These are phyloP conservation scores for Onthophagus sagittarius DNA, from an alignment of 2,888 invertebrate species.

Conservation along the genomic window DNA sequence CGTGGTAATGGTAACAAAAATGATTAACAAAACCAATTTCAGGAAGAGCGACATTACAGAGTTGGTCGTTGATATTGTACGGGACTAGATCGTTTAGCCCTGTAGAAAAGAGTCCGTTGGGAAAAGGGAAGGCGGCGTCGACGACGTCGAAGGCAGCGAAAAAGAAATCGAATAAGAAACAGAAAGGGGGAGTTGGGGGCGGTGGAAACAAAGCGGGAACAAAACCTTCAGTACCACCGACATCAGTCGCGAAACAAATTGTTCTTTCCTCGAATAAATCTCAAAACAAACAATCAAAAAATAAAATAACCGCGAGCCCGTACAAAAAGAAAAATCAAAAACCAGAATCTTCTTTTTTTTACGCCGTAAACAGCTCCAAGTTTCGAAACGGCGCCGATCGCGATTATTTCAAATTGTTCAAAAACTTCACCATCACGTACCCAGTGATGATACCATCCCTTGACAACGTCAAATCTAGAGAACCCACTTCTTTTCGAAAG, in stretches of 20 bases:
- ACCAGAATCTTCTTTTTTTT: slow-evolving; percentile 33
- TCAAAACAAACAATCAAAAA: slow-evolving; percentile 34
- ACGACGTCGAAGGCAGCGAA: slow-evolving; percentile 53
- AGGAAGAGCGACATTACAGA: slow-evolving; percentile 87
- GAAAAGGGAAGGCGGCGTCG: neutral
- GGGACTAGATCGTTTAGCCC: slow-evolving; percentile 66
- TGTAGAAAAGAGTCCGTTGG: slow-evolving; percentile 38
- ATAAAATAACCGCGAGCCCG: slow-evolving; percentile 12
- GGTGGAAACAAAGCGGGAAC: slow-evolving; percentile 28
- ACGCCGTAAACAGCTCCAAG: slow-evolving; percentile 43
- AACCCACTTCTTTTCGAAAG: slow-evolving; percentile 37
- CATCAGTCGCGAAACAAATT: slow-evolving; percentile 20
- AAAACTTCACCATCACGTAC: slow-evolving; percentile 57
- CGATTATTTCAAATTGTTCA: slow-evolving; percentile 44
- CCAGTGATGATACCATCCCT: slow-evolving; percentile 60
- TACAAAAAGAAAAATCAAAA: slow-evolving; percentile 27
- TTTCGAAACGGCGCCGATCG: slow-evolving; percentile 38
- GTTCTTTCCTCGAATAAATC: slow-evolving; percentile 31
- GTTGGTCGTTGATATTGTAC: slow-evolving; percentile 91
- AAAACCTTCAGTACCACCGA: slow-evolving; percentile 13
- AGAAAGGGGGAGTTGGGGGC: slow-evolving; percentile 36
- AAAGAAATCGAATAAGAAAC: slow-evolving; percentile 52
- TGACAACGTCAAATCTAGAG: slow-evolving; percentile 43
- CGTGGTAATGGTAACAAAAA: neutral
- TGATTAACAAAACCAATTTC: slow-evolving; percentile 35